phyloP scores from a whole-genome alignment of 2,888 invertebrate genomes.

The Pristionchus exspectatus region DNA sequence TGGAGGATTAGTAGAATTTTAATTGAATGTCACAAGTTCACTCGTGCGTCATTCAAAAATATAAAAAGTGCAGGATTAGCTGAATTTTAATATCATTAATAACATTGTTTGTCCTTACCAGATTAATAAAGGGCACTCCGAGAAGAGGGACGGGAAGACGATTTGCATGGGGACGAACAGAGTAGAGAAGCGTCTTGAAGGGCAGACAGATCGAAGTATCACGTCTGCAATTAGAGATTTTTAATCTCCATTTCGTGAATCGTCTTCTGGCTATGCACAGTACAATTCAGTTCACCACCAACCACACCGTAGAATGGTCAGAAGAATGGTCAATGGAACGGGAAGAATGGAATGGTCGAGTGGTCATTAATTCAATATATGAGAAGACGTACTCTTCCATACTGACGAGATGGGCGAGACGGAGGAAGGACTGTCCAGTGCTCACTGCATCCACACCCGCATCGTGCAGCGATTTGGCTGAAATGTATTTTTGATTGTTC shows the following conservation, averaged over 20 bases:
- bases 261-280: too few relatives aligned
- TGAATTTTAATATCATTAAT: neutral
- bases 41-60: neutral
- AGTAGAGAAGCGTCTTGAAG: constrained; percentile 45
- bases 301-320: too few relatives aligned
- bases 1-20: neutral
- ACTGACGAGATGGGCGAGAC: constrained; percentile 49
- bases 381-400: constrained; percentile 27
- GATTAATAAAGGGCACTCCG: constrained; percentile 53
- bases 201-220: constrained; percentile 33
- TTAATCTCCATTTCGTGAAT: too few relatives aligned
- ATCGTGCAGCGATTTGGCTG: constrained; percentile 47
- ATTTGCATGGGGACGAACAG: constrained; percentile 33
- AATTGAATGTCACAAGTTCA: neutral
- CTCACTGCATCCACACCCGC: constrained; percentile 50
- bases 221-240: constrained; percentile 35
- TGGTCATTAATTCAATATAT: neutral
- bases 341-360: too few relatives aligned
- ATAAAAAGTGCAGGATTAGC: neutral
- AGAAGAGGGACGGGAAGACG: constrained; percentile 53
- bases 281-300: too few relatives aligned
- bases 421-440: constrained; percentile 52
- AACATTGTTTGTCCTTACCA: neutral
- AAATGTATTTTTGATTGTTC: neutral
- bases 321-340: too few relatives aligned